Conservation (phyloP, 1,140 invertebrate genomes). For the Drosophila gunungcola region DNA sequence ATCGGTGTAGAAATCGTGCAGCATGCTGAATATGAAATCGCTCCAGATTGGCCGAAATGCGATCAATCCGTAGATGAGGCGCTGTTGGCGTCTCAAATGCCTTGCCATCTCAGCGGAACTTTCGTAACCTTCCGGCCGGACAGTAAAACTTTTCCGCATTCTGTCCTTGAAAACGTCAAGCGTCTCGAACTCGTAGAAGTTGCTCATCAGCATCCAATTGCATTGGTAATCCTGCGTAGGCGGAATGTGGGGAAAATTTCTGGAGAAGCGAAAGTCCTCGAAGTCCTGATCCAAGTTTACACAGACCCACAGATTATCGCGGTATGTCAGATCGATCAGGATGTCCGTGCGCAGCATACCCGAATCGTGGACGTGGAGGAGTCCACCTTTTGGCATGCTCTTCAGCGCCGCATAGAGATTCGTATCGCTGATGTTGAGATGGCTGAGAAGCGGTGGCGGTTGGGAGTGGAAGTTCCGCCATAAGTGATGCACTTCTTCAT, state of each 20-base stretch:
- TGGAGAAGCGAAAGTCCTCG: conserved; percentile 82
- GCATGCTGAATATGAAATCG: conserved; percentile 88
- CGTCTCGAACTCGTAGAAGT: conserved; percentile 78
- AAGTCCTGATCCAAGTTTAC: conserved; percentile 69
- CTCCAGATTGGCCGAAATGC: conserved; percentile 89
- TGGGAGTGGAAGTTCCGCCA: conserved; percentile 45
- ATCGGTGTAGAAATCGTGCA: conserved; percentile 90
- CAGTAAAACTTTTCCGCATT: conserved; percentile 12
- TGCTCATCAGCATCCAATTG: conserved; percentile 87
- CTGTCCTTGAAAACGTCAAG: background rate
- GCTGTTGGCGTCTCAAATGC: conserved; percentile 88
- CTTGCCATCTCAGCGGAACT: conserved; percentile 88
- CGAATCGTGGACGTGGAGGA: conserved; percentile 90
- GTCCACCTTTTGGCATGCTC: conserved; percentile 89
- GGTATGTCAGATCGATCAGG: conserved; percentile 37
- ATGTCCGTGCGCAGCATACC: conserved; percentile 88
- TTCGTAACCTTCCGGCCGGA: conserved; percentile 84
- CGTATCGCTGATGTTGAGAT: conserved; percentile 87
- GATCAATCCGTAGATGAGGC: conserved; percentile 87
- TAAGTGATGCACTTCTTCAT: conserved; percentile 31
- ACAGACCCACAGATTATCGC: conserved; percentile 56
- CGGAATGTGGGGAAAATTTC: conserved; percentile 15
- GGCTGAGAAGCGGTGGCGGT: conserved; percentile 88
- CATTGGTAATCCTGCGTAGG: conserved; percentile 68
- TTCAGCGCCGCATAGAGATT: conserved; percentile 89